Evolutionary conservation across 2,797 vertebrate genomes (phyloP), one percentile per base, ranked within the genome.

Genomic region (Antrozous pallidus): DNA sequence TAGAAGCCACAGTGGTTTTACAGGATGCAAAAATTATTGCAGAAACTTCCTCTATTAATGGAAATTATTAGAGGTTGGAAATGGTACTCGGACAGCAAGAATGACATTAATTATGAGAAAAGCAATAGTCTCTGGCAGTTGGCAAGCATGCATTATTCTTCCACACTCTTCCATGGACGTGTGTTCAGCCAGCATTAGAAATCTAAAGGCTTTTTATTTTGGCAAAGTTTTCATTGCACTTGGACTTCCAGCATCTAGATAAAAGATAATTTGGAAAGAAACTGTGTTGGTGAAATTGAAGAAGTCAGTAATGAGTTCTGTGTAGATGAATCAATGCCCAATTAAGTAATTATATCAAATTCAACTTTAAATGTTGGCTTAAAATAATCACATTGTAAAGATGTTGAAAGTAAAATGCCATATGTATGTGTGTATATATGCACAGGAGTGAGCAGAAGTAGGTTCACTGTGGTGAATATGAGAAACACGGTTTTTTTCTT

Each of bases 291-390:
- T 91, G 96, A 96, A 97, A 96, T 95, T 96, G 96, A 96, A 97
- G 91, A 96, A 96, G 96, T 88, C 88, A 92, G 90, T 95, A 96
- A 96, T 97, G 94, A 97, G 93, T 88, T 94, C 95, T 95, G 70
- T 96, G 90, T 88, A 84, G 91, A 97, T 97, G 92, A 97, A 97
- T 97, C 96, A 87, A 87, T 97, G 96, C 94, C 94, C 95, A 97
- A 97, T 97, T 97, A 96, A 97, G 96, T 96, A 95, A 96, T 97
- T 97, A 67, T 96, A 96, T 96, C 95, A 97, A 96, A 97, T 96
- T 86, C 90, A 92, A 92, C 96, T 96, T 95, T 91, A 94, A 95
- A 96, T 96, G 94, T 96, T 96, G 95, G 96, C 95, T 97, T 97
- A 95, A 95, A 96, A 96, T 96, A 94, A 95, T 97, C 96, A 94